Conservation (phyloP, 2,888 invertebrate genomes). For the Tyria jacobaeae region DNA sequence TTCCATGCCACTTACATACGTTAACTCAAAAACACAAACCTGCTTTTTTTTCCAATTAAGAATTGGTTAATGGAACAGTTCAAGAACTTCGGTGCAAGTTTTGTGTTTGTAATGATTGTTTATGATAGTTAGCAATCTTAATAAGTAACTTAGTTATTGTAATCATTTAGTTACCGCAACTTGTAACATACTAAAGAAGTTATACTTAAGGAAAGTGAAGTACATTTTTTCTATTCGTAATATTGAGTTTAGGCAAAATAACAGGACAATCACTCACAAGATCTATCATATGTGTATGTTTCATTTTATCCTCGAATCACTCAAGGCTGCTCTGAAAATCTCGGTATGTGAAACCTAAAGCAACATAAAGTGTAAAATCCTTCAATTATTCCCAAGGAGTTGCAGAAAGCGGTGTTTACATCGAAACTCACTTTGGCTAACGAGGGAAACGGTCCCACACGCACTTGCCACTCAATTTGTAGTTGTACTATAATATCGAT, state of each 20-base stretch:
- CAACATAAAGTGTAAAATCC: constrained; percentile 28
- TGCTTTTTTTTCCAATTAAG: too few relatives aligned
- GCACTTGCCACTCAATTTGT: constrained; percentile 52
- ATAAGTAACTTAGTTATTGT: too few relatives aligned
- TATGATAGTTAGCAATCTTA: too few relatives aligned
- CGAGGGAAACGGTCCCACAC: constrained; percentile 55
- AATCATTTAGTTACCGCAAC: too few relatives aligned
- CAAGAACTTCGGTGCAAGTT: too few relatives aligned
- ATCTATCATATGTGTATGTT: neutral
- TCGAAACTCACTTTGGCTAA: constrained; percentile 60
- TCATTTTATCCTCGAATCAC: constrained; percentile 6
- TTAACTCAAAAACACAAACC: too few relatives aligned
- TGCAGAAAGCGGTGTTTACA: constrained; percentile 46
- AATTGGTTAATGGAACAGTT: too few relatives aligned
- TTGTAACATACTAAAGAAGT: too few relatives aligned
- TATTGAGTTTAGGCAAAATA: neutral
- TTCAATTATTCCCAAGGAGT: constrained; percentile 44
- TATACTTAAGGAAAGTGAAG: neutral
- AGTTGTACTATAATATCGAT: constrained; percentile 46
- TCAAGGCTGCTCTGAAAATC: constrained; percentile 22
- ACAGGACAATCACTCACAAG: neutral
- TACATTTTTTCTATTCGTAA: neutral
- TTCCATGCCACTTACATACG: too few relatives aligned
- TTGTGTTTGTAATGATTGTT: too few relatives aligned
- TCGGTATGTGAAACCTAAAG: constrained; percentile 37